Conservation (phyloP, 2,797 vertebrate species). For the Myoxocephalus aenaeus region DNA sequence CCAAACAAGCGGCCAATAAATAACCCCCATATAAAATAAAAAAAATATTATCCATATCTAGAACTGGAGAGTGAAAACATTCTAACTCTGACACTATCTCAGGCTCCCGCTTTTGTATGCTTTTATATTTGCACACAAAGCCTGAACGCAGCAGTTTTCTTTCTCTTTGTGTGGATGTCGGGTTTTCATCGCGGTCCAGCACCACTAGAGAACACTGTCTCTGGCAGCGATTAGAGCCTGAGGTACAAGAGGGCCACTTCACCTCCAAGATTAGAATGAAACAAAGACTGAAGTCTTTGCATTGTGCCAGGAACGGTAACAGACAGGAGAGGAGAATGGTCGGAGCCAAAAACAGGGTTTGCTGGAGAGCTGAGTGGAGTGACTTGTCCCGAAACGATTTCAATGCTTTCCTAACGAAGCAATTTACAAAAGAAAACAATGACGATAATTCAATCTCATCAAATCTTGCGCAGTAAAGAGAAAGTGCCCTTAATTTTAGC, state of each 20-base stretch:
- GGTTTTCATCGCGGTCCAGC: slow-evolving; percentile 67
- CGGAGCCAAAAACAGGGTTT: slow-evolving; percentile 56
- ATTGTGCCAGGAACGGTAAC: slow-evolving; percentile 69
- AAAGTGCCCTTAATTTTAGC: slow-evolving; percentile 5
- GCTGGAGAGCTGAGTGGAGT: slow-evolving; percentile 49
- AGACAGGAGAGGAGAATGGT: slow-evolving; percentile 42
- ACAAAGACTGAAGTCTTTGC: slow-evolving; percentile 74
- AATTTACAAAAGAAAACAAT: slow-evolving; percentile 21
- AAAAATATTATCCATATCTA: slow-evolving; percentile 75
- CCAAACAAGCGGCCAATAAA: slow-evolving; percentile 64
- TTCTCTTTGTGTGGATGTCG: slow-evolving; percentile 69
- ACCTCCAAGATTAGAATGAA: slow-evolving; percentile 77
- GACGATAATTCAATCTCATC: slow-evolving; percentile 12
- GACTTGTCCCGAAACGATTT: slow-evolving; percentile 50
- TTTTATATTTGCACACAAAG: slow-evolving; percentile 82
- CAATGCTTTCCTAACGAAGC: slow-evolving; percentile 23
- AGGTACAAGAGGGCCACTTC: slow-evolving; percentile 81
- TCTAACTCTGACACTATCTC: slow-evolving; percentile 76
- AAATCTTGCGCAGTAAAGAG: not conserved
- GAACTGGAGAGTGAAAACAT: slow-evolving; percentile 58
- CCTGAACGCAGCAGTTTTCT: slow-evolving; percentile 73
- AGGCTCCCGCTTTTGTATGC: slow-evolving; percentile 78
- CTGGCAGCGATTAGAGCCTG: slow-evolving; percentile 78
- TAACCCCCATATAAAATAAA: slow-evolving; percentile 65
- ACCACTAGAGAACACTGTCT: slow-evolving; percentile 74